phyloP scores from a whole-genome alignment of 2,888 invertebrate genomes.

The Itoplectis maculator region DNA sequence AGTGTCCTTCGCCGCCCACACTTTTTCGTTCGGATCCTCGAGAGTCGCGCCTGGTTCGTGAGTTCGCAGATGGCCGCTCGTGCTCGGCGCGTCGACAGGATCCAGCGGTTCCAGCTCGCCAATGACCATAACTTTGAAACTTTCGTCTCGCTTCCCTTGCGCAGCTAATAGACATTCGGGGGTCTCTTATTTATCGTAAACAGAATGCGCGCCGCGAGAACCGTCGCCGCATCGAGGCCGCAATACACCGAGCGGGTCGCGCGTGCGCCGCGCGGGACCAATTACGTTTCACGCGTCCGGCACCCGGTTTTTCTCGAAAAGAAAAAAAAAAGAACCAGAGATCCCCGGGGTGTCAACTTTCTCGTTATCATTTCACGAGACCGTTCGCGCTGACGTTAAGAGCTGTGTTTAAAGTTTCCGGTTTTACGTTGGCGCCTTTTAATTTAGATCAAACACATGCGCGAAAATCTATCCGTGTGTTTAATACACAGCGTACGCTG shows the following conservation, averaged over 20 bases:
- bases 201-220: conserved; percentile 67
- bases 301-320: conserved; percentile 57
- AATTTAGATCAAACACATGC: conserved; percentile 75
- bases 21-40: conserved; percentile 45
- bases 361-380: conserved; percentile 74
- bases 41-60: too few species aligned
- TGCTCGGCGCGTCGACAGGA: conserved; percentile 56
- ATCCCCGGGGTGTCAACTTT: conserved; percentile 70
- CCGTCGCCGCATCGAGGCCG: conserved; percentile 2
- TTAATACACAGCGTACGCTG: conserved; percentile 13
- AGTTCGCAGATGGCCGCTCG: conserved; percentile 73
- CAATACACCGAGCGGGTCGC: conserved; percentile 34
- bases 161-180: conserved; percentile 71
- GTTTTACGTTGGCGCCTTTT: conserved; percentile 65
- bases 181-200: conserved; percentile 77
- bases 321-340: too few species aligned
- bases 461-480: conserved; percentile 31
- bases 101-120: conserved; percentile 55
- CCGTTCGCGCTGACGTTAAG: conserved; percentile 64
- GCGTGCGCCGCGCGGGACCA: conserved; percentile 48
- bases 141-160: conserved; percentile 66
- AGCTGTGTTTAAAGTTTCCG: conserved; percentile 70
- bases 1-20: conserved; percentile 71
- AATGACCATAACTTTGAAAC: conserved; percentile 72
- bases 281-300: conserved; percentile 48